phyloP scores from a whole-genome alignment of 2,113 vertebrate species.

The Campylorhamphus procurvoides region DNA sequence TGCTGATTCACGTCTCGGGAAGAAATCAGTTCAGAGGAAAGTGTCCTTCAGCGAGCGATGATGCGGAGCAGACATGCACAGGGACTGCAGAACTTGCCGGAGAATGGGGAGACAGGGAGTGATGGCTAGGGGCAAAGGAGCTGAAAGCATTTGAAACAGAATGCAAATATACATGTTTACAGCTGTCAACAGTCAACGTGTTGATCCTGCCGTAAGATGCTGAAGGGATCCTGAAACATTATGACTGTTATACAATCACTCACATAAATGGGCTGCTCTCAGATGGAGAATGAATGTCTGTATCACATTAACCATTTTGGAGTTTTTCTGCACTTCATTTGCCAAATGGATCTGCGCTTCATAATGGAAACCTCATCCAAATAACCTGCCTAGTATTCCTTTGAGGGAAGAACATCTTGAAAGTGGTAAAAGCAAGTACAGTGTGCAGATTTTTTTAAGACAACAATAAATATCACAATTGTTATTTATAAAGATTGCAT shows the following conservation, averaged over 20 bases:
- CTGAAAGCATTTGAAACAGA: neutral
- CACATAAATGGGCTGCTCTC: neutral
- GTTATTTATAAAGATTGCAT: neutral
- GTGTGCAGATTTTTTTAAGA: neutral
- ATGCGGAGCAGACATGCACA: neutral
- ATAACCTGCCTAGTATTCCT: neutral
- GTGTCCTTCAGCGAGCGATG: neutral
- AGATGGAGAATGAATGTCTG: neutral
- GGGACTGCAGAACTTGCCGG: neutral
- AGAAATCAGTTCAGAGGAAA: neutral
- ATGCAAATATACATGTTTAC: neutral
- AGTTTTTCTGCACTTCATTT: neutral
- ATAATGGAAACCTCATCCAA: neutral
- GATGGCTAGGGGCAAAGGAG: neutral
- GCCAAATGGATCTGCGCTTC: neutral
- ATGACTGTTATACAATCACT: neutral
- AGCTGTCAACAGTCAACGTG: neutral
- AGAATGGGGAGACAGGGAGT: neutral
- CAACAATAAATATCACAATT: neutral
- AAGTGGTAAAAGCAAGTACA: neutral
- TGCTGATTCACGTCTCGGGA: slow-evolving; percentile 19
- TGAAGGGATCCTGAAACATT: neutral
- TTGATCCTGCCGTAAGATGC: neutral
- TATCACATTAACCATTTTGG: neutral
- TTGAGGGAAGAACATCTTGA: neutral